Base-by-base conservation (phyloP, 2,888 invertebrate species). In the Nomada ferruginata region DNA sequence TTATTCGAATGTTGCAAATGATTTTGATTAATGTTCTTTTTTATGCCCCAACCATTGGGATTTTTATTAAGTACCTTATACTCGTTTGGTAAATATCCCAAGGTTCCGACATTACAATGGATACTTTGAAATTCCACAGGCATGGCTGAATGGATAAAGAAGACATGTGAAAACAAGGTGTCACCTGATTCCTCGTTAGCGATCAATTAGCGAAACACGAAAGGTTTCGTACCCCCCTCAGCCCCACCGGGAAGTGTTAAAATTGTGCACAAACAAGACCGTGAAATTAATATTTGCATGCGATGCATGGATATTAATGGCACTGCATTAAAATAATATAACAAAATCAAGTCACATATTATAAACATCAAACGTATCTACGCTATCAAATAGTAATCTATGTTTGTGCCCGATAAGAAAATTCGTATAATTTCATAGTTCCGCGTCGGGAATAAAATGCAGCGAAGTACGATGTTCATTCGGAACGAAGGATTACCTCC, bases 301-400 rank as follows among this genome's bases (percentile, higher is more conserved):
- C 26, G 61, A 81, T 63, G 52, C n/a, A 47, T 36, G 20, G 44
- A 57, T 75, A 76, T 63, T 64, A 72, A 61, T 75, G 71, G 57
- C 23, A 29, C 68, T 60, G 63, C 11, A 44, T 60, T 73, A 59
- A 74, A 57, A 65, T 72, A 74, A 71, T 78, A 47, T 13, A 11
- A 15, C 47, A 15, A 47, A 2, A 47, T 47, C 47, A 15, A 47
- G 47, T 47, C 47, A 15, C 47, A 47, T 3, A 15, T 36, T 36
- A 36, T 36, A 7, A 36, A 7, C 36, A 36, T 36, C 36, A 7
- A 7, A 36, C 36, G 36, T 36, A 36, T 5, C 36, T 2, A 44
- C 44, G n/a, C 13, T 55, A 50, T 42, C 29, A 47, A 13, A 76
- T 76, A 61, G 76, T 55, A 26, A 60, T 61, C 26, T 18, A 5